Percentiles rank a stretch among this genome's conserved stretches.
Evolutionary conservation across 23 tunicate genomes (phyloP).

Genomic region (Clavelina lepadiformis): DNA sequence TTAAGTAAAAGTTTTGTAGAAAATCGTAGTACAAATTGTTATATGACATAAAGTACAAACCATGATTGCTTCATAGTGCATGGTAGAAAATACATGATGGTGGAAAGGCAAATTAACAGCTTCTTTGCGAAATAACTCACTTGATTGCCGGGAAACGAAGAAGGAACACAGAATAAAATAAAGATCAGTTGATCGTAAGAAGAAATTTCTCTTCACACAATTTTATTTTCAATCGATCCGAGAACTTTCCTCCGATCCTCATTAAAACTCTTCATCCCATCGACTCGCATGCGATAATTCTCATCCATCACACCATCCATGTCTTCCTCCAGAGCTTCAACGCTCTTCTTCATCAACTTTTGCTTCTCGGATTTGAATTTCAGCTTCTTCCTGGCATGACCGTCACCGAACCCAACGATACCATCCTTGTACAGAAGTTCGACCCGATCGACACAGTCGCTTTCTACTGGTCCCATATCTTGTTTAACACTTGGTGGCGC

Average conservation of each 20-base stretch:
- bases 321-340: constrained; percentile 39
- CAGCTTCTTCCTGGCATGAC: constrained; percentile 43
- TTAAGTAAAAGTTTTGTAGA: too few relatives aligned
- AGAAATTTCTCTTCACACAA: not conserved
- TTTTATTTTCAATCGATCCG: constrained; percentile 6
- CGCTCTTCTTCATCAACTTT: constrained; percentile 11
- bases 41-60: too few relatives aligned
- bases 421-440: constrained; percentile 31
- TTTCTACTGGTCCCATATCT: not conserved
- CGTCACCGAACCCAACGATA: constrained; percentile 6
- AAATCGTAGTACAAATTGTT: too few relatives aligned
- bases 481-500: not conserved
- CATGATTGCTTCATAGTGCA: too few relatives aligned
- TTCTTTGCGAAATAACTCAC: too few relatives aligned
- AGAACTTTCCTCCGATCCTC: constrained; percentile 1
- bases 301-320: constrained; percentile 52
- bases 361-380: constrained; percentile 9
- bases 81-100: too few relatives aligned
- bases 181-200: too few relatives aligned
- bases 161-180: too few relatives aligned
- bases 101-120: too few relatives aligned
- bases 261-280: not conserved
- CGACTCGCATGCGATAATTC: constrained; percentile 22
- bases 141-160: too few relatives aligned
- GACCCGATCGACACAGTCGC: constrained; percentile 21